phyloP scores from a whole-genome alignment of 2,113 vertebrate species.

The Propithecus coquereli region DNA sequence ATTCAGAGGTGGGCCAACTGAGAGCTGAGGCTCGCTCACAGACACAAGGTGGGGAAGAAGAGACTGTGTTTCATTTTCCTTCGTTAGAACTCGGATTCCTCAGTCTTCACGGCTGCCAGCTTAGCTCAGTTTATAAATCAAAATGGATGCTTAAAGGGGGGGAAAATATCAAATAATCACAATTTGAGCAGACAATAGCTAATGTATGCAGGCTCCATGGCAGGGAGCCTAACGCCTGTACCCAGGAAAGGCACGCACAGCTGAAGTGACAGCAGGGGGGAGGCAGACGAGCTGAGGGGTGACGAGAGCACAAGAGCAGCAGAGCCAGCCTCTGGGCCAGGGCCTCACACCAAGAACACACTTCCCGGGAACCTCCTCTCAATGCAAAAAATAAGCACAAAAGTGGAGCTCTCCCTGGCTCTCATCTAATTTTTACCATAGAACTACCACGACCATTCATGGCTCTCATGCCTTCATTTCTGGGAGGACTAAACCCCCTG shows the following conservation, averaged over 20 bases:
- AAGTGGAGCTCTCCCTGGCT: neutral
- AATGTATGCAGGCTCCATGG: conserved; percentile 63
- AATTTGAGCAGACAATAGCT: conserved; percentile 61
- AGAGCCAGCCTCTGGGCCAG: conserved; percentile 4
- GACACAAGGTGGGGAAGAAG: neutral
- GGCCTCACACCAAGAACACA: conserved; percentile 38
- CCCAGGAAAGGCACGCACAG: conserved; percentile 50
- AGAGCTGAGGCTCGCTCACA: neutral
- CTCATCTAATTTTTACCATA: neutral
- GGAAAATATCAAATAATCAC: neutral
- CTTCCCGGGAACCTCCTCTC: neutral
- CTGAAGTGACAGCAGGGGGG: conserved; percentile 44
- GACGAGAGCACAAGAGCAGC: conserved; percentile 4
- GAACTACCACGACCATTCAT: neutral
- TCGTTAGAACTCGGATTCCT: conserved; percentile 38
- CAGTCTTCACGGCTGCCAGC: conserved; percentile 11
- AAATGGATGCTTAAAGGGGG: conserved; percentile 50
- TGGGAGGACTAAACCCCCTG: neutral
- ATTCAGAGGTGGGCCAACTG: neutral
- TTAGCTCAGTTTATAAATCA: conserved; percentile 53
- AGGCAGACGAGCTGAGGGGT: conserved; percentile 34
- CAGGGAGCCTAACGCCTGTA: conserved; percentile 57
- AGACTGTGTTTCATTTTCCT: conserved; percentile 18
- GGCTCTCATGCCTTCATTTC: neutral
- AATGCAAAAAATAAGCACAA: neutral